Conservation (phyloP, 2,888 invertebrate genomes). For the Leucania comma region DNA sequence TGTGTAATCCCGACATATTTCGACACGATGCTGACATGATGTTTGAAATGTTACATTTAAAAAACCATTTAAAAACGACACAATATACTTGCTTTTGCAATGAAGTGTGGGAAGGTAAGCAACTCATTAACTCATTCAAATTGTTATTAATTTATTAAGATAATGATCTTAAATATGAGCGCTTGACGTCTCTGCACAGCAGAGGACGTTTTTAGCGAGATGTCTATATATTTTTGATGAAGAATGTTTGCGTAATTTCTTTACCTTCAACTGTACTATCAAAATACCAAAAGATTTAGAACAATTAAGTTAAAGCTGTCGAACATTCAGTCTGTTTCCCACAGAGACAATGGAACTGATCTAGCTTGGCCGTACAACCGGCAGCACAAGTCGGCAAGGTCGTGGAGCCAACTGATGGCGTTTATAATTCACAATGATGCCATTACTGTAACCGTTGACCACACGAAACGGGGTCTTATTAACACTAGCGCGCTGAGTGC, state of each 20-base stretch:
- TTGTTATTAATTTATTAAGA: neutral
- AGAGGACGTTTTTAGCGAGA: neutral
- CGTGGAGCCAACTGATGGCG: conserved; percentile 57
- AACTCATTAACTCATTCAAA: conserved; percentile 4
- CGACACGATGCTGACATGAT: neutral
- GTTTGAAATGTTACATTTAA: neutral
- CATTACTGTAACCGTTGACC: conserved; percentile 16
- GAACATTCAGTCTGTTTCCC: conserved; percentile 59
- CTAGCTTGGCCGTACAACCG: conserved; percentile 60
- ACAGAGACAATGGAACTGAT: conserved; percentile 69
- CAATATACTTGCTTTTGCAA: neutral
- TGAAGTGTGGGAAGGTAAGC: conserved; percentile 15
- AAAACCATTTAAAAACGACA: conserved; percentile 10
- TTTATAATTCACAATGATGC: conserved; percentile 61
- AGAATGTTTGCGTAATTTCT: neutral
- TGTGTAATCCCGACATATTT: conserved; percentile 27
- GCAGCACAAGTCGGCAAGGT: conserved; percentile 63
- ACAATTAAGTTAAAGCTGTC: conserved; percentile 41
- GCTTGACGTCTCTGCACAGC: neutral
- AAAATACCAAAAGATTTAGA: conserved; percentile 19
- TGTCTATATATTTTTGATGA: neutral
- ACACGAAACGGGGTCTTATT: neutral
- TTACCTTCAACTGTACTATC: neutral
- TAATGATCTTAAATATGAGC: neutral
- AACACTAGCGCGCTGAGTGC: too few species aligned